Evolutionary conservation across 2,888 invertebrate species (phyloP), one percentile per base, ranked within the genome.

Genomic region (Sphinx pinastri): DNA sequence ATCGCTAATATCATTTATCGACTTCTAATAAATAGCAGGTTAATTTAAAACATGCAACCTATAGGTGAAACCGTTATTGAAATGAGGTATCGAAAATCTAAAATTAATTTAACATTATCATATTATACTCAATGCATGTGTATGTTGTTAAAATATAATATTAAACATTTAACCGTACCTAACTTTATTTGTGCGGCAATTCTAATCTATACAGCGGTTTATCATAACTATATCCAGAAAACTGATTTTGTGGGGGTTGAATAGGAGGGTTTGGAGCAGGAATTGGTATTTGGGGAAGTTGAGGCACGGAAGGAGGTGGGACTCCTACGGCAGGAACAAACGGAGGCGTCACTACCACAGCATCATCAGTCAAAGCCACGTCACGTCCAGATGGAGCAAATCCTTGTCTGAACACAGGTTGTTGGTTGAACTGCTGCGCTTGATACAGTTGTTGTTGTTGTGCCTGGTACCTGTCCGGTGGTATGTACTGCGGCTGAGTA

Each of bases 321-420:
- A 79, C 79, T 10, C 74, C 77, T n/a, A 71, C 75, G 73, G 81
- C 81, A 3, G 92, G 88, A 69, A 91, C 91, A 58, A 89, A 87
- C 4, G 92, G 94, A 13, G 94, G 91, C 0, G 94, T 94, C 73
- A 94, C 87, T 68, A 94, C 93, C 47, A 94, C 88, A 7, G 94
- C 91, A 66, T 94, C 94, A 70, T 94, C 94, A 0, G 94, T 94
- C 45, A 94, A 74, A 0, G 84, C 90, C 11, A 93, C 91, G 70
- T 94, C 93, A 2, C 94, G 89, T 2, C 82, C 85, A 0, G 84
- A 81, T 1, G 90, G 85, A 5, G 75, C 76, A 55, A 87, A 86
- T n/a, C 80, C 75, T 72, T 85, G 86, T 7, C 78, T 79, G 16
- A 80, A 79, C 55, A 38, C 47, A 38, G 59, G 51, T 45, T 72